Evolutionary conservation across 2,888 invertebrate genomes (phyloP), one percentile per base, ranked within the genome.

Genomic region (Oscheius sp.): DNA sequence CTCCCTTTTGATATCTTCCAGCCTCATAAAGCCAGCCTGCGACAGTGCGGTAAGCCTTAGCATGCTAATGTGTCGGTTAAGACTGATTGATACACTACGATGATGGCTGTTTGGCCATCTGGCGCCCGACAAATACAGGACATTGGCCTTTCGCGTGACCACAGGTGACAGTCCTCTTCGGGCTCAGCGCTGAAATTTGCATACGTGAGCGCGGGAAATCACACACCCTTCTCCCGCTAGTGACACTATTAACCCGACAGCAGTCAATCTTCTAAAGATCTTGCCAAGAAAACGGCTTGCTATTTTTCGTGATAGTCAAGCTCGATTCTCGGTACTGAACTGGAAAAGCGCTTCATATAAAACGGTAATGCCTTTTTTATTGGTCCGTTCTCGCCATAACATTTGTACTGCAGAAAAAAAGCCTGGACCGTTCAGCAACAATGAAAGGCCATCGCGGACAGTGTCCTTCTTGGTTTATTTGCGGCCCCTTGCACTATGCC

Each of bases 51-150:
- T 65, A 65, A 65, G 65, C 50, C 48, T 32, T 50, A 68, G 68
- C 51, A 68, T 68, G 55, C 68, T 68, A 68, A 68, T 68, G 68
- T 68, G 68, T 68, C 55, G 68, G 68, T 68, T 68, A 55, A 68
- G 68, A 55, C 68, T 68, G 68, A 68, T 68, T 68, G 68, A 68
- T 68, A 68, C 68, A 68, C 68, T 55, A 29, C 55, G 63, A 47
- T 42, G 63, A 63, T 63, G 53, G 68, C 68, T 68, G 68, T 68
- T 68, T 68, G 68, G 35, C 68, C 68, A 68, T 68, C 68, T 68
- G 68, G 68, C 68, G 68, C 53, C 21, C 68, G 53, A 68, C 68
- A 68, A 68, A 68, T 37, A 42, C 42, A 68, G 55, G 42, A 42
- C 55, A 37, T 29, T 60, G 60, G 48, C 29, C 63, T 21, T 21